A percentile compares a stretch with the other conserved stretches of the same genome.
These are phyloP conservation scores for Belgica antarctica DNA, from an alignment of 2,888 invertebrate species.

Conservation along the genomic window DNA sequence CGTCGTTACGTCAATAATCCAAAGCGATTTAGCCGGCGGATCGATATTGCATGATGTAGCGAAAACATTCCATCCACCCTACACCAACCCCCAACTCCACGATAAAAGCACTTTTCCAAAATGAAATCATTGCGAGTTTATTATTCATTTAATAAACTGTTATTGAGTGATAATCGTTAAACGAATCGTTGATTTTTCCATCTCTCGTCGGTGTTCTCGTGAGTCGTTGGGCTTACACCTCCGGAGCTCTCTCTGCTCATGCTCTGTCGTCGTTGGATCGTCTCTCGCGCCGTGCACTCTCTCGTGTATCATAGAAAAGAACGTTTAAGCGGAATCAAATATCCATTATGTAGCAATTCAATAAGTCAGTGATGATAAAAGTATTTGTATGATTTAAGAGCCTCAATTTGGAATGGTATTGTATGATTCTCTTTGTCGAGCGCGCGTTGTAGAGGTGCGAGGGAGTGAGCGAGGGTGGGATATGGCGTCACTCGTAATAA, in stretches of 20 bases:
- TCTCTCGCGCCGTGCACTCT: not conserved
- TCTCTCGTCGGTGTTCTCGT: not conserved
- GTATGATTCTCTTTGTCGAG: conserved; percentile 1
- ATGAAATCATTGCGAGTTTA: conserved; percentile 41
- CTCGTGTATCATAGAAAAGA: not conserved
- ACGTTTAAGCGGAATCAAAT: conserved; percentile 31
- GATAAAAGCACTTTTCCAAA: conserved; percentile 35
- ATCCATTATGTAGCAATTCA: conserved; percentile 43
- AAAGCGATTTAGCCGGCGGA: conserved; percentile 4
- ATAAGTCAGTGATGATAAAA: conserved; percentile 42
- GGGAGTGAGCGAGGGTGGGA: not conserved
- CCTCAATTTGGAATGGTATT: conserved; percentile 24
- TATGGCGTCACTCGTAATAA: conserved; percentile 30
- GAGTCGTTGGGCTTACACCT: conserved; percentile 36
- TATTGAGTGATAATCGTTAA: conserved; percentile 43
- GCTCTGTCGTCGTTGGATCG: not conserved
- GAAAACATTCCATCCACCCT: too few species aligned
- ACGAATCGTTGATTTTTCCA: conserved; percentile 39
- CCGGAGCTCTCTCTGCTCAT: conserved; percentile 16
- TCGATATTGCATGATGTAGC: not conserved
- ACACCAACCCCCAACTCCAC: not conserved
- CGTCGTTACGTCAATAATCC: conserved; percentile 25
- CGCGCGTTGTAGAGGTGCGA: not conserved
- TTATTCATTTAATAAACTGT: conserved; percentile 44
- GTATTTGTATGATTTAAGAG: conserved; percentile 43